These are phyloP conservation scores for Bothrops jararaca DNA, from an alignment of 2,113 vertebrate genomes.

Conservation along the genomic window DNA sequence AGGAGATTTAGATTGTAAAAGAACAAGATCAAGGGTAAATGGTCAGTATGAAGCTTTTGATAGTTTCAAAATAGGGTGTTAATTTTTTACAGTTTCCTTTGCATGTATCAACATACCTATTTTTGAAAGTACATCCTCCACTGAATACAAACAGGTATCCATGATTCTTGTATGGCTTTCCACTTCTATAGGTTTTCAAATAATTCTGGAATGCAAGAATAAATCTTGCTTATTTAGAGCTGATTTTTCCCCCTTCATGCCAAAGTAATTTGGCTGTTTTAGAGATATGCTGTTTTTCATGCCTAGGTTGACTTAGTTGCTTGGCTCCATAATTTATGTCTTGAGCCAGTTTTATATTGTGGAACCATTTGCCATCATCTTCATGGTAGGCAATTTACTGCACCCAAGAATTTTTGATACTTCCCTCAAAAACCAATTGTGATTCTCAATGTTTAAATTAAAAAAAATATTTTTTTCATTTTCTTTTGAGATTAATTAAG, in stretches of 20 bases:
- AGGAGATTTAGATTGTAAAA: background rate
- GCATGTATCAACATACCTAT: background rate
- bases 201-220: background rate
- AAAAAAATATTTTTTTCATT: background rate
- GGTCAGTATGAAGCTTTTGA: background rate
- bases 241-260: background rate
- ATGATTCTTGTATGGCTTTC: background rate
- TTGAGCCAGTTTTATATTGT: background rate
- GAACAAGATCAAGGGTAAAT: background rate
- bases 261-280: background rate
- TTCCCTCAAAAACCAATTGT: background rate
- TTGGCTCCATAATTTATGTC: background rate
- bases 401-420: background rate
- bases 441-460: background rate
- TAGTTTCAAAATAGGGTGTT: background rate
- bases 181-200: background rate
- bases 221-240: background rate
- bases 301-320: background rate
- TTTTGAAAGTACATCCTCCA: background rate
- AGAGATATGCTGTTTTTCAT: background rate
- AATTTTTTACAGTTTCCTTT: background rate
- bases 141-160: background rate
- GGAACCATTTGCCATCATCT: background rate
- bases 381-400: background rate
- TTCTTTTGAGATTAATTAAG: background rate